Base-by-base conservation (phyloP, 1,140 invertebrate species). In the Aricia agestis region DNA sequence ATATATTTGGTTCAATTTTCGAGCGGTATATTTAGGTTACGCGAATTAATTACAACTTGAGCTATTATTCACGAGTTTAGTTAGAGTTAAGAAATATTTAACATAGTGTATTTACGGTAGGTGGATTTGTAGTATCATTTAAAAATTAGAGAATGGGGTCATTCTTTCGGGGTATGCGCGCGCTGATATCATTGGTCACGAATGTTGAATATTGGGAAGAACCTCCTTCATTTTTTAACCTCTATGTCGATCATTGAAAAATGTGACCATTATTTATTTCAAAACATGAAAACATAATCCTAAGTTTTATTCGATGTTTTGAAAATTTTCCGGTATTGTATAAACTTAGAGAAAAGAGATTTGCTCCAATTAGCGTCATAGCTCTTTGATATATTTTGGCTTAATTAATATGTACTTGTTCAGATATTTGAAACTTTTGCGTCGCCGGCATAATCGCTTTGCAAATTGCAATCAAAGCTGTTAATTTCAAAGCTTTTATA, bases 361-460 rank as follows among this genome's bases (percentile, higher is more conserved):
- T 36, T 52, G 45, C 45, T 52, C 45, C 13, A 52, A 52, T 52
- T 52, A 52, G 42, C 45, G 10, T 10, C 45, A 9, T 5, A 63
- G 59, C 59, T 63, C 59, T 11, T 25, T 19, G 59, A 19, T 31
- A 63, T 63, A 63, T 63, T 63, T 63, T 19, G 17, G 59, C 10
- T 63, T 63, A 63, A 63, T 63, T 19, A 63, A 19, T 63, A 59
- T n/a, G n/a, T 63, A 63, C 59, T 63, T 25, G 18, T 18, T 63
- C 18, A 63, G 18, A 59, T 17, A 59, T 59, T 59, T 59, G 58
- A 59, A 59, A 59, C 58, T 59, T 19, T 1, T 59, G 58, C 17
- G 5, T 19, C 59, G 59, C 19, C 18, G 6, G 59, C 59, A 18
- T 63, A 63, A 63, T 63, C 18, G 17, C 19, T 63, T 63, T 63